Conservation (phyloP, 2,113 vertebrate genomes). For the Uria aalge region DNA sequence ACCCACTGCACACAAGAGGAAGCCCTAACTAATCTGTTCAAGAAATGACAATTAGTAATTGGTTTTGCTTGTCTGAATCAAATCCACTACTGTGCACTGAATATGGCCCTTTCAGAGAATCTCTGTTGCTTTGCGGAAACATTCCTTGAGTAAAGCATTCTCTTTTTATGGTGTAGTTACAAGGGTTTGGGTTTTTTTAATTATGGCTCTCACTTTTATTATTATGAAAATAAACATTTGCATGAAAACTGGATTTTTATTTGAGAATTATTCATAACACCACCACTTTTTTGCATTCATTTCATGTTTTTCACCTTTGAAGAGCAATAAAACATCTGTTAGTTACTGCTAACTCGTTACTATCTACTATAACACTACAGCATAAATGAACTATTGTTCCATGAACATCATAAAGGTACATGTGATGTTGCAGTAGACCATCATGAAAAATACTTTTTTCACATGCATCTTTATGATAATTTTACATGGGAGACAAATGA, state of each 20-base stretch:
- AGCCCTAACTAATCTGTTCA: background rate
- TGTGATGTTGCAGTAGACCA: background rate
- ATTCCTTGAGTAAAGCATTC: background rate
- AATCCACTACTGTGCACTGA: background rate
- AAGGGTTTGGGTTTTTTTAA: background rate
- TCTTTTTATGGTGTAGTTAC: background rate
- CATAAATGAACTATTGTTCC: background rate
- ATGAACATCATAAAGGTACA: background rate
- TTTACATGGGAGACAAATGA: background rate
- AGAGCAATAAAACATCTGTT: background rate
- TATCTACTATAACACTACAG: background rate
- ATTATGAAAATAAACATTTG: background rate
- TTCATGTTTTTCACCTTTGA: background rate
- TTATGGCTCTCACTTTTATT: background rate
- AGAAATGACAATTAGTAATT: background rate
- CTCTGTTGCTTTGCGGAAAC: background rate
- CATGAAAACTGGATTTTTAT: background rate
- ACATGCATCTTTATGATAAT: background rate
- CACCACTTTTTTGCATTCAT: background rate
- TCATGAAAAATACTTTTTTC: background rate
- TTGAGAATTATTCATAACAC: background rate
- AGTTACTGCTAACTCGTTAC: background rate
- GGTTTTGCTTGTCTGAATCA: background rate
- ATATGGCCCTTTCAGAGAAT: background rate
- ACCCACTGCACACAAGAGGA: background rate